These are phyloP conservation scores for Craseonycteris thonglongyai DNA, from an alignment of 2,113 vertebrate species.

Conservation along the genomic window DNA sequence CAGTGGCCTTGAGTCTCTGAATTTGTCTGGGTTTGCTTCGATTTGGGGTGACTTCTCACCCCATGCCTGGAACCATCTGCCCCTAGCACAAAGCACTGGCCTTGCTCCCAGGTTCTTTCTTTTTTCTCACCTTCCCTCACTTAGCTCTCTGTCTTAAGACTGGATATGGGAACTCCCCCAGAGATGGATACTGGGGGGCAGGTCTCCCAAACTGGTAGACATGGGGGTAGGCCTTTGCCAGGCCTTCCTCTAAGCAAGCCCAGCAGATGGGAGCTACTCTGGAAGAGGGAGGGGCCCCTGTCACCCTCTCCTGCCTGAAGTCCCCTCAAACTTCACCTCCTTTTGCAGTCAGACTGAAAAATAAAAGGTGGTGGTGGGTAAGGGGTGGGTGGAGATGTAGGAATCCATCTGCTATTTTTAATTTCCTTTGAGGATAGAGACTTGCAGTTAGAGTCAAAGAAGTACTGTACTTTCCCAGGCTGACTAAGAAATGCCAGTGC, in stretches of 20 bases:
- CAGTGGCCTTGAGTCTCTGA: constrained; percentile 29
- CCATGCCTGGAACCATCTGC: not conserved
- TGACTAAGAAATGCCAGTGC: constrained; percentile 45
- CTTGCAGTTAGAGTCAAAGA: constrained; percentile 67
- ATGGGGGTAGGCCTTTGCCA: not conserved
- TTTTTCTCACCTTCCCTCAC: not conserved
- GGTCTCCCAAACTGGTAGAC: constrained; percentile 45
- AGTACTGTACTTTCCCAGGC: constrained; percentile 68
- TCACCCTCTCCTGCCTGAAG: not conserved
- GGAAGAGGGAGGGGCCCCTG: not conserved
- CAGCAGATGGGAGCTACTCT: not conserved
- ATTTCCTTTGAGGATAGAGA: constrained; percentile 50
- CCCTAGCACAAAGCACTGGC: constrained; percentile 40
- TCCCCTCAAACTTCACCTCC: not conserved
- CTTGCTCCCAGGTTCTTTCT: not conserved
- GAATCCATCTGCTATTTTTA: constrained; percentile 43
- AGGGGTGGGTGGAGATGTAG: constrained; percentile 1
- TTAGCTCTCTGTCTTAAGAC: not conserved
- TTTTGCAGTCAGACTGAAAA: constrained; percentile 41
- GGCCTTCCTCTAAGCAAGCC: not conserved
- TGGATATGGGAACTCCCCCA: not conserved
- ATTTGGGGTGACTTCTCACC: not conserved
- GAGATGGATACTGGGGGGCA: constrained; percentile 54
- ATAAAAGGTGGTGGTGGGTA: not conserved
- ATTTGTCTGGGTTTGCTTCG: not conserved